Percentiles rank a stretch among this genome's conserved stretches.
Conservation (phyloP, 2,113 vertebrate genomes). For the Ctenomys sociabilis region DNA sequence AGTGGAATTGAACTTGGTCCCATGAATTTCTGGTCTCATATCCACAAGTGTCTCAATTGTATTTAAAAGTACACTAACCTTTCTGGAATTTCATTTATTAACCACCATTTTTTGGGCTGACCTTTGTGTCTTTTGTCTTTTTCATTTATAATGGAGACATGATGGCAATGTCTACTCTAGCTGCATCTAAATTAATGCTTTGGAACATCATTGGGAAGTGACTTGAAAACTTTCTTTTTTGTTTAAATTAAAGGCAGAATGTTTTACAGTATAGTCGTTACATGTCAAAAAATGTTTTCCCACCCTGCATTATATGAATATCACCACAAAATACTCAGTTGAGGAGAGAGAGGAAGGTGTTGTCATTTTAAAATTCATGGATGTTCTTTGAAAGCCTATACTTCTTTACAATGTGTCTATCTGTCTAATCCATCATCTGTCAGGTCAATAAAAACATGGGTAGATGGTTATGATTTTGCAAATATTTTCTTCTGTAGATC, state of each 20-base stretch:
- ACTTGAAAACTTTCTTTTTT: constrained; percentile 3
- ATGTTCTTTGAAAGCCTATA: neutral
- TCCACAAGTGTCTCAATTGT: neutral
- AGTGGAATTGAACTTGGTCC: neutral
- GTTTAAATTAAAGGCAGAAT: constrained; percentile 32
- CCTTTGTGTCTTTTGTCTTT: neutral
- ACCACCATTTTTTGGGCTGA: neutral
- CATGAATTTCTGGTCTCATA: neutral
- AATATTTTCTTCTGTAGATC: neutral
- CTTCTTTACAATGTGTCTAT: neutral
- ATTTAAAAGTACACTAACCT: neutral
- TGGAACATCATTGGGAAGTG: constrained; percentile 19
- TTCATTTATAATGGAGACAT: neutral
- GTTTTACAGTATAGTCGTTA: constrained; percentile 42
- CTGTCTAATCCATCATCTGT: neutral
- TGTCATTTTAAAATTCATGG: neutral
- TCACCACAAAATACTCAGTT: constrained; percentile 3
- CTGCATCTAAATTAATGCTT: constrained; percentile 52
- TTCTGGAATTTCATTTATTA: constrained; percentile 19
- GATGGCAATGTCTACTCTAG: neutral
- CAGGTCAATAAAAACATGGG: neutral
- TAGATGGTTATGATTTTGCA: neutral
- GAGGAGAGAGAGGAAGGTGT: neutral
- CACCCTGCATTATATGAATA: neutral
- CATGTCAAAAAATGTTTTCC: neutral